Conservation (phyloP, 2,888 invertebrate species). For the Melinaea menophilus region DNA sequence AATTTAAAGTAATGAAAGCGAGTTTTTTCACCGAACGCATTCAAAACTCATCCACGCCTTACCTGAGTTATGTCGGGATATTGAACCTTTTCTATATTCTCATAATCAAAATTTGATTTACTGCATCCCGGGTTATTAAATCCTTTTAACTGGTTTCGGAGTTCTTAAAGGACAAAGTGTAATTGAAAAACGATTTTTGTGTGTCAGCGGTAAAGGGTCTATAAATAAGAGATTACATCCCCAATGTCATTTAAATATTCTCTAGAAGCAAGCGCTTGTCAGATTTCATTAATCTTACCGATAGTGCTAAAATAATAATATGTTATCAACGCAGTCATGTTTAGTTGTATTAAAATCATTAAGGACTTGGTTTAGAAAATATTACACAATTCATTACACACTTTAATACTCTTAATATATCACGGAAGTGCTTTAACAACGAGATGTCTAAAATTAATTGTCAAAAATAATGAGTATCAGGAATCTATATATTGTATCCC, state of each 20-base stretch:
- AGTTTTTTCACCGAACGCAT: conserved; percentile 53
- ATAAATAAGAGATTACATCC: conserved; percentile 9
- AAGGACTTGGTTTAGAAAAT: too few species aligned
- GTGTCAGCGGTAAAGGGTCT: conserved; percentile 14
- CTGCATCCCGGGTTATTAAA: conserved; percentile 54
- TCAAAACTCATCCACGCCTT: conserved; percentile 53
- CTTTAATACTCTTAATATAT: too few species aligned
- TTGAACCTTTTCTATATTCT: conserved; percentile 52
- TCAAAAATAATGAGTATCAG: too few species aligned
- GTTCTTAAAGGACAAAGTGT: conserved; percentile 46
- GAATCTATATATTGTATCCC: too few species aligned
- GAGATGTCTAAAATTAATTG: too few species aligned
- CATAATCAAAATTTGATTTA: conserved; percentile 72
- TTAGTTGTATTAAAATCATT: too few species aligned
- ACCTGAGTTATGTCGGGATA: conserved; percentile 49
- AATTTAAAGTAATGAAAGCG: conserved; percentile 53
- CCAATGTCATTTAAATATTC: conserved; percentile 10
- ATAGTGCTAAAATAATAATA: too few species aligned
- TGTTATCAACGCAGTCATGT: too few species aligned
- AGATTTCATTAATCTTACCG: conserved; percentile 1
- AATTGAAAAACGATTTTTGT: conserved; percentile 36
- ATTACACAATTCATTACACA: too few species aligned
- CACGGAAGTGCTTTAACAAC: too few species aligned
- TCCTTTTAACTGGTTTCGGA: conserved; percentile 48
- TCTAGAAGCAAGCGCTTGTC: background rate